phyloP scores from a whole-genome alignment of 2,113 vertebrate species.

The Dasyprocta punctata region DNA sequence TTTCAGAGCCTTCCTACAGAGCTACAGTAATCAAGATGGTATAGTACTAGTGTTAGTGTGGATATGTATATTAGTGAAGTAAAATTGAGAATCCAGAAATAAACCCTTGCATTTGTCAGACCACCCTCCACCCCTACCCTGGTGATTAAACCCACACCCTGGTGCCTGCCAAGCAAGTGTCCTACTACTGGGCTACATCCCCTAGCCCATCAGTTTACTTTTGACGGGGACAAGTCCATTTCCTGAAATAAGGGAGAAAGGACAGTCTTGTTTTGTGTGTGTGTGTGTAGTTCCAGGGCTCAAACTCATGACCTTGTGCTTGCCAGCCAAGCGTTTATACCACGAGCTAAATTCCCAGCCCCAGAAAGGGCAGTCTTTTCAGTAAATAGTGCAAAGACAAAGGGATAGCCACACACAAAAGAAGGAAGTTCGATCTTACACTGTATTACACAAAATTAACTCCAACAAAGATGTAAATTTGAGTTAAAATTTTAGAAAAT shows the following conservation, averaged over 20 bases:
- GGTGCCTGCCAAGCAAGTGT: background rate
- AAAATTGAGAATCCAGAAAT: background rate
- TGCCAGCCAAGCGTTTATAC: no score
- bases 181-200: background rate
- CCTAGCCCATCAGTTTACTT: background rate
- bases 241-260: background rate
- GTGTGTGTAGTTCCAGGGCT: no score
- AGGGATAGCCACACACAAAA: background rate
- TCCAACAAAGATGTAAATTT: background rate
- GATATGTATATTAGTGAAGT: background rate
- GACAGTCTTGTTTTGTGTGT: no score
- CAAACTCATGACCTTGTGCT: no score
- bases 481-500: background rate
- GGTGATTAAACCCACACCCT: background rate
- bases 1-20: background rate
- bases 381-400: background rate
- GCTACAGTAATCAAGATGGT: background rate
- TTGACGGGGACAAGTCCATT: background rate
- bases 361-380: background rate
- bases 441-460: background rate
- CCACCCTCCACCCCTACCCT: background rate
- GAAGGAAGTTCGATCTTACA: background rate
- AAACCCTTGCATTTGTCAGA: background rate
- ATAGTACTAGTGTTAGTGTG: background rate
- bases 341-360: no score